Evolutionary conservation across 2,888 invertebrate genomes (phyloP).

Genomic region (Epiblema foenella): DNA sequence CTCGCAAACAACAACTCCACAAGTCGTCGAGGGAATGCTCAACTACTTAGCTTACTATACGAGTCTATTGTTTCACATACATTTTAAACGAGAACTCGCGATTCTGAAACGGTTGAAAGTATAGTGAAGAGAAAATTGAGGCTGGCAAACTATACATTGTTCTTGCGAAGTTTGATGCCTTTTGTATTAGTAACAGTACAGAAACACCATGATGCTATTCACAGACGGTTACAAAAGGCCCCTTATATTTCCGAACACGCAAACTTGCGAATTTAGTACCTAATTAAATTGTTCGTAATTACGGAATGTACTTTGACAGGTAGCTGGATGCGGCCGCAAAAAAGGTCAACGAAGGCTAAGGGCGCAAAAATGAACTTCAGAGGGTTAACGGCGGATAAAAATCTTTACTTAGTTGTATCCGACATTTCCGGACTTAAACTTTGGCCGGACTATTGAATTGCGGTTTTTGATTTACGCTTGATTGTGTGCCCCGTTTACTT

Average conservation of each 20-base stretch:
- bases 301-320: conserved; percentile 16
- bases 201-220: conserved; percentile 1
- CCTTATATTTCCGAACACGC: conserved; percentile 22
- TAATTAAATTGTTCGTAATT: conserved; percentile 26
- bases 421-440: conserved; percentile 21
- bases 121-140: not conserved
- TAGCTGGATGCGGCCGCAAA: conserved; percentile 17
- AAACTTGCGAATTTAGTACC: not conserved
- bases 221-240: conserved; percentile 11
- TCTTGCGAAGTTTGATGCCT: not conserved
- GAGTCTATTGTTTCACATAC: conserved; percentile 29
- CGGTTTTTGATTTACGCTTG: conserved; percentile 35
- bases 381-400: conserved; percentile 12
- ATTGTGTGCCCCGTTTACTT: conserved; percentile 17
- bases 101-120: not conserved
- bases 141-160: conserved; percentile 2
- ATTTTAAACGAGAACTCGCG: conserved; percentile 20
- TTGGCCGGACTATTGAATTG: conserved; percentile 29
- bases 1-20: conserved; percentile 19
- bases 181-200: conserved; percentile 4
- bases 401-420: conserved; percentile 15
- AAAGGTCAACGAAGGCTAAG: conserved; percentile 16
- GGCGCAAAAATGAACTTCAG: not conserved
- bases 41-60: conserved; percentile 10
- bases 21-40: conserved; percentile 9